Base-by-base conservation (phyloP, 2,113 vertebrate genomes). In the Pachyramphus minor region DNA sequence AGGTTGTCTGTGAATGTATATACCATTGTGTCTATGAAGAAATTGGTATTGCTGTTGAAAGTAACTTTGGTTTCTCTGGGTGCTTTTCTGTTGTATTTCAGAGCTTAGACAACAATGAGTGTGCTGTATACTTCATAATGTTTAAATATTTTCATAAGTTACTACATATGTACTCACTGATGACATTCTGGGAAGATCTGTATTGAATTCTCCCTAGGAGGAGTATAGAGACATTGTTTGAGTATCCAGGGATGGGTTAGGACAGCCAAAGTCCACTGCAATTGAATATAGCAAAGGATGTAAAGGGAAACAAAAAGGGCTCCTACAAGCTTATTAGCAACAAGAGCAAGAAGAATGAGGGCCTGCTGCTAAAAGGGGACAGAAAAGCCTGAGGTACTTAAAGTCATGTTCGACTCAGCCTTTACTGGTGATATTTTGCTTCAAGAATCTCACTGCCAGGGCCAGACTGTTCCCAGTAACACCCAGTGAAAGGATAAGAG, bases 231-330 rank as follows among this genome's bases (percentile, higher is more conserved):
- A 62, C 24, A 9, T 27, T 55, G 33, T 67, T 49, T 0, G 0
- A 50, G 25, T 0, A 0, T 52, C 20, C 41, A 35, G 25, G 45
- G 33, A 9, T 71, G 11, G 24, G 6, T 62, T 47, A 41, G 87
- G 53, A n/a, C n/a, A 47, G 9, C 39, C 69, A 59, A 67, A 77
- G 44, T 27, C 35, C 59, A 47, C 41, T 90, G 49, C 13, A 42
- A 22, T 6, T 58, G 19, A 53, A 13, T 35, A 27, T 30, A 49
- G 55, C 3, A 4, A 64, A 69, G 59, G 53, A 68, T 2, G 3
- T 0, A 0, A 55, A 80, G 31, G 24, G 16, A 15, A 84, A 1
- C 23, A 28, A 20, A 30, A 45, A 52, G 28, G 27, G 6, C 37
- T 67, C 20, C 27, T 89, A 3, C 14, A 69, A 18, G 21, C 0